These are phyloP conservation scores for Galeopterus variegatus DNA, from an alignment of 2,113 vertebrate species.

Conservation along the genomic window DNA sequence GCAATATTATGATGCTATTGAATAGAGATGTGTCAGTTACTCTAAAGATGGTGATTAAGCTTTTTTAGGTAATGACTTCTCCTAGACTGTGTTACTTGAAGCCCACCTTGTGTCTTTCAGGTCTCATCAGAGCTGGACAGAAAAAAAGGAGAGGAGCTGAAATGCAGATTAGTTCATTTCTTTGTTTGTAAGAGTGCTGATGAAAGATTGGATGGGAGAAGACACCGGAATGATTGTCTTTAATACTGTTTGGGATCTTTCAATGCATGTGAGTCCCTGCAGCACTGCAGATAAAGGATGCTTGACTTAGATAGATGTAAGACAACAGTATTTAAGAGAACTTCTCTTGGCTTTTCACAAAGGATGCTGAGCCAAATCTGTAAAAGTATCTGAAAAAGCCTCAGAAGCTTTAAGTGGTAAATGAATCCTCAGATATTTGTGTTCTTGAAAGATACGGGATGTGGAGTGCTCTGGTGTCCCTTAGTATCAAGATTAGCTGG, in stretches of 20 bases:
- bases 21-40: not conserved
- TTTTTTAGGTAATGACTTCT: not conserved
- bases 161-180: not conserved
- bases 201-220: not conserved
- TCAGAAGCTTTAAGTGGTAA: not conserved
- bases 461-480: not conserved
- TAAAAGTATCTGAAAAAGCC: not conserved
- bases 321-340: not conserved
- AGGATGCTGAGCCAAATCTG: not conserved
- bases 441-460: not conserved
- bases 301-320: not conserved
- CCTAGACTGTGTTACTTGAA: not conserved
- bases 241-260: not conserved
- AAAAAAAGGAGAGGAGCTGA: not conserved
- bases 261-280: not conserved
- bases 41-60: not conserved
- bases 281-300: not conserved
- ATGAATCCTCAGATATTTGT: not conserved
- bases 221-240: not conserved
- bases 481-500: not conserved
- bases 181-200: not conserved
- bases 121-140: not conserved
- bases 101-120: not conserved
- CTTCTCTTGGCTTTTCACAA: not conserved
- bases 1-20: not conserved